phyloP scores from a whole-genome alignment of 2,113 vertebrate genomes.

The Odocoileus hemionus region DNA sequence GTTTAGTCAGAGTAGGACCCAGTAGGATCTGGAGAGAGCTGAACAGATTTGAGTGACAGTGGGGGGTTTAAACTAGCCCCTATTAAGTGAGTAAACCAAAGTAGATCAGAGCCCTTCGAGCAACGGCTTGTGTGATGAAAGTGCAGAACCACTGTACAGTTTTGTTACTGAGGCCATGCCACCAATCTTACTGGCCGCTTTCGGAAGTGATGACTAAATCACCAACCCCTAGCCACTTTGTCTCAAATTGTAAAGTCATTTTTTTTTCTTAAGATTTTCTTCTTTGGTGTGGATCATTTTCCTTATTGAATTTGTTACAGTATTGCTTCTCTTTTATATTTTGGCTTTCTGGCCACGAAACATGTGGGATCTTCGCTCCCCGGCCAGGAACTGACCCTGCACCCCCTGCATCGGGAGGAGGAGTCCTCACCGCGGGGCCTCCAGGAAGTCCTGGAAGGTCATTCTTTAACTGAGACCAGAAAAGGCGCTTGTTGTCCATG shows the following conservation, averaged over 20 bases:
- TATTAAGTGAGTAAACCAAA: background rate
- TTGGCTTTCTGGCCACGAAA: background rate
- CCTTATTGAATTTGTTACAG: background rate
- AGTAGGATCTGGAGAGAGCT: background rate
- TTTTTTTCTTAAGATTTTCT: background rate
- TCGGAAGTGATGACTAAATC: background rate
- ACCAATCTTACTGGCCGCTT: no score
- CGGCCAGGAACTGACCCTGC: background rate
- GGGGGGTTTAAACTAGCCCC: background rate
- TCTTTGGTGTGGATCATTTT: background rate
- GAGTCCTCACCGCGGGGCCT: background rate
- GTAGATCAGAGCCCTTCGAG: background rate
- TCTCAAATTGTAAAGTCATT: background rate
- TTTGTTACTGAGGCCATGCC: rapidly evolving
- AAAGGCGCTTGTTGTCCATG: background rate
- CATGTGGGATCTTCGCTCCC: background rate
- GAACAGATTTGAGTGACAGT: background rate
- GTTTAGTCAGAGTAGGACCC: background rate
- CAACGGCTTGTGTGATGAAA: background rate
- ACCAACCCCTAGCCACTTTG: background rate
- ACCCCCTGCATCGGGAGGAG: background rate
- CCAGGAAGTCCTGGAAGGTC: background rate
- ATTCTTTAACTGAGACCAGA: background rate
- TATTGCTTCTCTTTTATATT: background rate
- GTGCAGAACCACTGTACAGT: rapidly evolving